These are phyloP conservation scores for Phalera bucephala DNA, from an alignment of 2,888 invertebrate genomes.

Conservation along the genomic window DNA sequence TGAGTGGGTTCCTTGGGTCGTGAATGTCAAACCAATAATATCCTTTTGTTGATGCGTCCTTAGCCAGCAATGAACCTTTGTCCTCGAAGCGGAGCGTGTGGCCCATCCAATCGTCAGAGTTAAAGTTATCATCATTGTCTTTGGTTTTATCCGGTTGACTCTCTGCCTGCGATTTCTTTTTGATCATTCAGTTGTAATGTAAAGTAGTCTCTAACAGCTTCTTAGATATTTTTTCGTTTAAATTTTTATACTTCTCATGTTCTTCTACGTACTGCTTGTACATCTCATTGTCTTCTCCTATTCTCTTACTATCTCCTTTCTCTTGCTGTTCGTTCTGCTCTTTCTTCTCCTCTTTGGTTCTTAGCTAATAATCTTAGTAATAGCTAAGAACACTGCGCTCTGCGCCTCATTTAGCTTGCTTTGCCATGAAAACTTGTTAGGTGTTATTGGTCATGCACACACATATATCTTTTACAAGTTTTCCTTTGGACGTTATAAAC, in stretches of 20 bases:
- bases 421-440: too few relatives aligned
- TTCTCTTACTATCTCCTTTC: conserved; percentile 41
- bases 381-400: too few relatives aligned
- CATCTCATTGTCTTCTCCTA: conserved; percentile 69
- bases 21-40: conserved; percentile 98
- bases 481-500: too few relatives aligned
- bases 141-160: conserved; percentile 46
- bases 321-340: conserved; percentile 41
- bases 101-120: conserved; percentile 81
- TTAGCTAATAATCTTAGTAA: too few relatives aligned
- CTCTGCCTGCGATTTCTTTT: conserved; percentile 80
- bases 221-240: conserved; percentile 85
- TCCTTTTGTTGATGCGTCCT: conserved; percentile 95
- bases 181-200: conserved; percentile 90
- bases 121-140: conserved; percentile 59
- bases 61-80: conserved; percentile 88
- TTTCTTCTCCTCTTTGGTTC: conserved; percentile 46
- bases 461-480: too few relatives aligned
- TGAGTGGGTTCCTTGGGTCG: conserved; percentile 97
- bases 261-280: conserved; percentile 77
- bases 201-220: conserved; percentile 90
- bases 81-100: conserved; percentile 87
- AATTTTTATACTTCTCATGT: conserved; percentile 85
- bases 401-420: too few relatives aligned
- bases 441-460: too few relatives aligned